Evolutionary conservation across 2,797 vertebrate species (phyloP).

Genomic region (Astyanax mexicanus): DNA sequence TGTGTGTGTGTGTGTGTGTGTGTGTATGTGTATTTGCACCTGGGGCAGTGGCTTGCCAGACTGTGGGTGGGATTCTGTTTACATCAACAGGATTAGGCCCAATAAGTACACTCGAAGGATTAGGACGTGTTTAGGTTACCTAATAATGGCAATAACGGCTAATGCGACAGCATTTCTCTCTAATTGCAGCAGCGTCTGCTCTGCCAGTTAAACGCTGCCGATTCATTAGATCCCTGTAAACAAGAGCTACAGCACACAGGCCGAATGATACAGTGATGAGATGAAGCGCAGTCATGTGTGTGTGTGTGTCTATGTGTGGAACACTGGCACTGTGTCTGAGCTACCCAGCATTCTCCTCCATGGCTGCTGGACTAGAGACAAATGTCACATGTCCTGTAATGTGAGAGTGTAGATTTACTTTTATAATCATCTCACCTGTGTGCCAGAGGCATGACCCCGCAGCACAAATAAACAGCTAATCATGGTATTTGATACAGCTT

Average conservation of each 20-base stretch:
- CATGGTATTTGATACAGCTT: conserved; percentile 63
- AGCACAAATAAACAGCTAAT: conserved; percentile 63
- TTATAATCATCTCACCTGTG: conserved; percentile 29
- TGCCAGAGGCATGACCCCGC: conserved; percentile 48
- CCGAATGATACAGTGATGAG: neutral
- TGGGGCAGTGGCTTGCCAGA: conserved; percentile 72
- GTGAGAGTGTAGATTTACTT: conserved; percentile 18
- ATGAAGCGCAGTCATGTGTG: neutral
- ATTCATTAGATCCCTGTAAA: conserved; percentile 71
- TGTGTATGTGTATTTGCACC: conserved; percentile 73
- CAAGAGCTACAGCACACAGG: neutral
- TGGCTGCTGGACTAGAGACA: neutral
- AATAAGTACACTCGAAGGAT: conserved; percentile 73
- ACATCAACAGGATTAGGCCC: conserved; percentile 81
- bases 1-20: too few species aligned
- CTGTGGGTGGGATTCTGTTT: conserved; percentile 81
- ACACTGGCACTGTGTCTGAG: neutral
- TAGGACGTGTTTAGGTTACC: conserved; percentile 77
- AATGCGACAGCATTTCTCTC: conserved; percentile 74
- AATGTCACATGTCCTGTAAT: neutral
- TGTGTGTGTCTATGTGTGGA: too few species aligned
- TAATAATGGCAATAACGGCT: conserved; percentile 68
- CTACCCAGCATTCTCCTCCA: neutral
- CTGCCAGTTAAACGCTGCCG: conserved; percentile 65
- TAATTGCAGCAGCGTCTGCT: conserved; percentile 71